phyloP scores from a whole-genome alignment of 2,113 vertebrate species.

The Phodopus roborovskii region DNA sequence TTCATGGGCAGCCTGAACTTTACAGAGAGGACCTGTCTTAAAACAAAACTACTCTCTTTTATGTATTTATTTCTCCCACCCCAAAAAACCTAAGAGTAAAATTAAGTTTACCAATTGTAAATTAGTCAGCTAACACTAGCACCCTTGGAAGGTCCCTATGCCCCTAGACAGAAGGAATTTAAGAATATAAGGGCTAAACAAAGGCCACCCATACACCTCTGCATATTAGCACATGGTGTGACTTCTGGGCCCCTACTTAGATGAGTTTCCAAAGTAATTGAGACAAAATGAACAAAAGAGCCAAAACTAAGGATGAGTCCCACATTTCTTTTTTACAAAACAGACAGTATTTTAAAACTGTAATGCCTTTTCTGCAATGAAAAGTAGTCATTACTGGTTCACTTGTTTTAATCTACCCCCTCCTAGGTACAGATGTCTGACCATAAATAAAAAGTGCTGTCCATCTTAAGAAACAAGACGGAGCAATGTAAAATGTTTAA shows the following conservation, averaged over 20 bases:
- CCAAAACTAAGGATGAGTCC: neutral
- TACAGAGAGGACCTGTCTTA: neutral
- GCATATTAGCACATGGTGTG: neutral
- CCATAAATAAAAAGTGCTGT: slow-evolving; percentile 7
- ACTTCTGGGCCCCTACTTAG: neutral
- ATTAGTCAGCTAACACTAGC: neutral
- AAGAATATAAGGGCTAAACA: neutral
- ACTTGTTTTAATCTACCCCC: neutral
- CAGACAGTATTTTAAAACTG: neutral
- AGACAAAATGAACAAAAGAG: neutral
- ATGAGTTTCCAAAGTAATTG: neutral
- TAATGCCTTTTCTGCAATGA: neutral
- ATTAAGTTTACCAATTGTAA: slow-evolving; percentile 36
- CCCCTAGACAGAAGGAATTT: neutral
- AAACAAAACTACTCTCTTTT: neutral
- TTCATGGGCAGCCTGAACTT: neutral
- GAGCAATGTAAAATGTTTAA: neutral
- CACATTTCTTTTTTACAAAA: neutral
- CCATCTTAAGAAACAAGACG: slow-evolving; percentile 5
- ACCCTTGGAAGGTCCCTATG: neutral
- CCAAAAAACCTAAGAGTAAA: slow-evolving; percentile 27
- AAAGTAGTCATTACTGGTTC: neutral
- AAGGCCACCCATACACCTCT: neutral
- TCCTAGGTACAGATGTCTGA: neutral
- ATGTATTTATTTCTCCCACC: neutral